Conservation (phyloP, 2,888 invertebrate genomes). For the Oscheius sp. region DNA sequence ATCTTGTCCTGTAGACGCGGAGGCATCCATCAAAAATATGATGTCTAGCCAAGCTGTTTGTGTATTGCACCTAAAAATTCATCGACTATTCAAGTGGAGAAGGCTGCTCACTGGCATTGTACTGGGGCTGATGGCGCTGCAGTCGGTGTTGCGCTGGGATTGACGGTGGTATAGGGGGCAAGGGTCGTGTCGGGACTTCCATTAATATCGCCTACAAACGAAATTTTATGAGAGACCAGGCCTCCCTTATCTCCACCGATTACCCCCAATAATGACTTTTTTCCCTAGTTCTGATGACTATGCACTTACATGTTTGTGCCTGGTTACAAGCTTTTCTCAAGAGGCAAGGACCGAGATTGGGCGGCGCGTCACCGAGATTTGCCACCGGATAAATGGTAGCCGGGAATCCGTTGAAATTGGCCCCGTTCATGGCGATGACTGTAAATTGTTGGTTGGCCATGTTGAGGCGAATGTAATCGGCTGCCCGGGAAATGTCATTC, state of each 20-base stretch:
- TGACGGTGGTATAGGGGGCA: not conserved
- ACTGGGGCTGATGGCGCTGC: not conserved
- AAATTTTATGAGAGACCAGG: too few species aligned
- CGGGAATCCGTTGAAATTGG: slow-evolving; percentile 22
- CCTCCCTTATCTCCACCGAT: too few species aligned
- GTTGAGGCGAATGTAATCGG: not conserved
- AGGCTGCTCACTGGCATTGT: not conserved
- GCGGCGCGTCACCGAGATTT: slow-evolving; percentile 4
- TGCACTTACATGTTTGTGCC: slow-evolving; percentile 12
- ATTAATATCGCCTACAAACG: slow-evolving; percentile 17
- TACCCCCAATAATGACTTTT: too few species aligned
- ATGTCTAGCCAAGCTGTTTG: slow-evolving; percentile 18
- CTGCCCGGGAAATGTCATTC: slow-evolving; percentile 5
- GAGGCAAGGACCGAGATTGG: slow-evolving; percentile 17
- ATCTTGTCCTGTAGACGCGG: not conserved
- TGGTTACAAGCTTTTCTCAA: slow-evolving; percentile 21
- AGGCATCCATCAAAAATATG: slow-evolving; percentile 16
- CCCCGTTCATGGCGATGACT: slow-evolving; percentile 9
- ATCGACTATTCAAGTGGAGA: not conserved
- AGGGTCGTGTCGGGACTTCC: not conserved
- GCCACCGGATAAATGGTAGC: slow-evolving; percentile 17
- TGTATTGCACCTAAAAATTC: slow-evolving; percentile 18
- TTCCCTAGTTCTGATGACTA: not conserved
- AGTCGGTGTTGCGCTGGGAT: not conserved
- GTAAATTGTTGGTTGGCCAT: slow-evolving; percentile 6